Evolutionary conservation across 2,888 invertebrate species (phyloP), one percentile per base, ranked within the genome.

Genomic region (Erebia palarica): DNA sequence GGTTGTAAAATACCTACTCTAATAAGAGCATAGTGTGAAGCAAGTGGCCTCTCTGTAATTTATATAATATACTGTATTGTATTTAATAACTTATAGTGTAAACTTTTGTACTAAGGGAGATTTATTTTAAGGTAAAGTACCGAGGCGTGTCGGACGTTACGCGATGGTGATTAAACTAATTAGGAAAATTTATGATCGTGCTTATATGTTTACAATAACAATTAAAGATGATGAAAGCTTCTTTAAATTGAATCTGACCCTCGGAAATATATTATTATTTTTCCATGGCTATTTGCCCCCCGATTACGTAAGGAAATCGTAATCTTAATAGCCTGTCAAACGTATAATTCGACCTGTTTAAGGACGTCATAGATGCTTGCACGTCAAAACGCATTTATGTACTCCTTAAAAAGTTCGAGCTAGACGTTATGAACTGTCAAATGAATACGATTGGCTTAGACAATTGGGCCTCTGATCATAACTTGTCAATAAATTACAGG

Each of bases 151-250:
- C 85, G 81, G 81, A 80, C 84, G 85, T 85, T 88, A 86, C 86
- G 84, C 84, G 81, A 80, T 82, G 86, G 80, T 89, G 87, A 89
- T 89, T 89, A 86, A 85, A 86, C 81, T 86, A 88, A 90, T 90
- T 89, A 86, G 84, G 84, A 85, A 84, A 85, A 85, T 84, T 84
- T 84, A 86, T 82, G 82, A 80, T 77, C 76, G 81, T 84, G 85
- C 83, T 84, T 84, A 82, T 85, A 86, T 82, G 83, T 84, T 80
- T 80, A 79, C 72, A 76, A n/a, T n/a, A 77, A 73, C 77, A 66
- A 60, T 61, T 61, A 53, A 61, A 53, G 53, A n/a, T 53, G 36
- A 61, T 68, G 61, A 70, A 69, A 76, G 73, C 72, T 76, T 73
- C 70, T 71, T 68, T 71, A 57, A 64, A 58, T 57, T 53, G 66